Evolutionary conservation across 2,888 invertebrate species (phyloP), one percentile per base, ranked within the genome.

Genomic region (Calliopum simillimum): DNA sequence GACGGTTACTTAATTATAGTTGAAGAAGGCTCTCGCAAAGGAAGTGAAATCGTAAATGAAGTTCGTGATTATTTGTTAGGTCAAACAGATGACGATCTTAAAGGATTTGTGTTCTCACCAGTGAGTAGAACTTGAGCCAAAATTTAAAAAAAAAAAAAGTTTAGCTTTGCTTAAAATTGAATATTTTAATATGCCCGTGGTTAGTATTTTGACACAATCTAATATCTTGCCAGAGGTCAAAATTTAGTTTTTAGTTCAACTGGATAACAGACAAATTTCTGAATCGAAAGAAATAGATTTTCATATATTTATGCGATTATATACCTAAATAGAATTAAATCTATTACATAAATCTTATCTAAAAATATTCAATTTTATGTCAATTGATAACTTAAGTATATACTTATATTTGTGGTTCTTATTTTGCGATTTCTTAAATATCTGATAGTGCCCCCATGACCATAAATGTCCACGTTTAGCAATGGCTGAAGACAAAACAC

Each of bases 21-120:
- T 0, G 97, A 98, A 86, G 90, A 92, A 75, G 97, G 97, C 5
- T 92, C 92, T 0, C 91, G 90, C 74, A 91, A 93, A 51, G 97
- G 96, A 2, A 96, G 94, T 81, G 88, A 89, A 82, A 88, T 94
- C 76, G 88, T 98, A 0, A 92, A 93, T 76, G 97, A 98, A 88
- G 94, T 94, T 0, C 89, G 97, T 78, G 93, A 96, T 76, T 94
- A 92, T 82, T 87, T 98, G 44, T 85, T 96, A 2, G 72, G 56
- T 5, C 90, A 82, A 81, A 90, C 68, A 74, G 87, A 43, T 76
- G 85, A 74, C 76, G 84, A 73, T 78, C 79, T 55, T 16, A 81
- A 81, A 43, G 91, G 90, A 0, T 90, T 92, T 76, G 90, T 93
- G 0, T 92, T 94, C 82, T 91, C 95, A 56, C 96, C 96, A 44